A percentile compares a stretch with the other conserved stretches of the same genome.
Conservation (phyloP, 1,140 invertebrate genomes). For the Andricus grossulariae region DNA sequence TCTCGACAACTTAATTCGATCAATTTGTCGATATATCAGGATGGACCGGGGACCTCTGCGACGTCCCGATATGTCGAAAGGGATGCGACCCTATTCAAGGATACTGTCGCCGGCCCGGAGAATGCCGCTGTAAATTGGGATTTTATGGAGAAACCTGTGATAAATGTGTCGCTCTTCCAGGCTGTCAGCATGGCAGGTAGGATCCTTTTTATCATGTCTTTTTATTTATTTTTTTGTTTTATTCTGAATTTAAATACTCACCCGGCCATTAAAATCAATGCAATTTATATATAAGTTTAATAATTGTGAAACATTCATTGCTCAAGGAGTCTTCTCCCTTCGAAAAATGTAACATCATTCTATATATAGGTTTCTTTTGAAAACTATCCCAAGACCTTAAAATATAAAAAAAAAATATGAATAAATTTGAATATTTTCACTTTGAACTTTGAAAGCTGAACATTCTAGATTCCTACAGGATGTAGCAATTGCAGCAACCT, state of each 20-base stretch:
- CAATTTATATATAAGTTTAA: too few relatives aligned
- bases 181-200: conserved; percentile 87
- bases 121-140: conserved; percentile 89
- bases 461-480: too few relatives aligned
- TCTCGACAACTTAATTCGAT: conserved; percentile 46
- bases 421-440: too few relatives aligned
- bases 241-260: neutral
- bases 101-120: conserved; percentile 91
- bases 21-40: conserved; percentile 66
- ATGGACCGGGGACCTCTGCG: conserved; percentile 95
- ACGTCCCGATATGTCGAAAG: conserved; percentile 91
- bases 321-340: too few relatives aligned
- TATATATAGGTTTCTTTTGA: too few relatives aligned
- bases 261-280: too few relatives aligned
- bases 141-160: conserved; percentile 90
- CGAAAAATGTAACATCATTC: too few relatives aligned
- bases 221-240: neutral
- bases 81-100: conserved; percentile 95
- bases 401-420: too few relatives aligned
- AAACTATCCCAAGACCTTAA: too few relatives aligned
- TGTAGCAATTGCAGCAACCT: too few relatives aligned
- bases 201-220: conserved; percentile 32
- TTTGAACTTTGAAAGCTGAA: too few relatives aligned
- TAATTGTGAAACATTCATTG: too few relatives aligned
- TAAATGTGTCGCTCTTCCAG: conserved; percentile 89